Percentiles rank a stretch among this genome's conserved stretches.
Conservation (phyloP, 1,140 invertebrate species). For the Aphidius ervi region DNA sequence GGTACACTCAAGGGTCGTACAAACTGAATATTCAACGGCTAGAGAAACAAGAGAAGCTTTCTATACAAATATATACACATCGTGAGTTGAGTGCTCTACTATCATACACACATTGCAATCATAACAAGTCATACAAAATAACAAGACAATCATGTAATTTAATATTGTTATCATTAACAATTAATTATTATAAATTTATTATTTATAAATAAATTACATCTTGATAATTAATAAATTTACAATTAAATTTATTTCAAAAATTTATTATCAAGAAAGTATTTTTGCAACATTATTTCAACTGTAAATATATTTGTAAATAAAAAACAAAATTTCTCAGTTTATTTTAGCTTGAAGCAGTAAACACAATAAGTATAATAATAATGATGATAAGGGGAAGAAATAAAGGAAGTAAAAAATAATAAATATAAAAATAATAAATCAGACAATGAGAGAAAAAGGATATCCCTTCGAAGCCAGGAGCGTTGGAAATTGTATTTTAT, state of each 20-base stretch:
- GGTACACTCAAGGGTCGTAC: conserved; percentile 33
- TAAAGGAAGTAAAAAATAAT: neutral
- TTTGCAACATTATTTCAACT: conserved; percentile 3
- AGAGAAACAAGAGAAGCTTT: conserved; percentile 24
- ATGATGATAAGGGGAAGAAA: neutral
- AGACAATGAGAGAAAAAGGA: conserved; percentile 3
- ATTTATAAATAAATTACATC: no score
- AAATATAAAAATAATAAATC: no score
- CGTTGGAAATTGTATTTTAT: conserved; percentile 27
- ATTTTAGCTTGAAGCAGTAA: no score
- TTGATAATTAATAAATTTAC: no score
- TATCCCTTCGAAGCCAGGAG: conserved; percentile 9
- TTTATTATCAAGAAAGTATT: no score
- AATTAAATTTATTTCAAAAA: no score
- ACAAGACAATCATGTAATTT: neutral
- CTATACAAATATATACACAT: conserved; percentile 3
- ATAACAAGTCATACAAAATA: neutral
- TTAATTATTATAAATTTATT: no score
- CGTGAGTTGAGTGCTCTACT: neutral
- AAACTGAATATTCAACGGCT: conserved; percentile 49
- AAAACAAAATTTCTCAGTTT: neutral
- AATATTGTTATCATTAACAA: no score
- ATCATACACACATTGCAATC: no score
- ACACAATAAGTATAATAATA: neutral
- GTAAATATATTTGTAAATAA: neutral